Conservation (phyloP, 1,140 invertebrate species). For the Spodoptera frugiperda region DNA sequence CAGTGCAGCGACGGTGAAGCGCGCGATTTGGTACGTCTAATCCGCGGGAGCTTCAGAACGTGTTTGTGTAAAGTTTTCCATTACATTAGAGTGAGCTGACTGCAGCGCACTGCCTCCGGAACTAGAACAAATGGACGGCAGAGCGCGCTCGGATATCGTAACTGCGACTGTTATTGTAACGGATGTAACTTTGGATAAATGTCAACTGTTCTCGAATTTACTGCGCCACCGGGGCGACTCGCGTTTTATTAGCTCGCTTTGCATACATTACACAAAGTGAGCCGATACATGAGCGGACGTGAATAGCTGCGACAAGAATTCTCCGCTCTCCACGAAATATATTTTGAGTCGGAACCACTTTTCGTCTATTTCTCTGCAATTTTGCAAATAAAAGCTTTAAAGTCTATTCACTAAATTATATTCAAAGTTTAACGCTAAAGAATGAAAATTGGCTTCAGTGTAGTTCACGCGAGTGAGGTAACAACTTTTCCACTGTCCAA, state of each 20-base stretch:
- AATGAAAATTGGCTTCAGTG: slow-evolving; percentile 59
- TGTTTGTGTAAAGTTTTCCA: slow-evolving; percentile 76
- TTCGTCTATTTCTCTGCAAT: slow-evolving; percentile 11
- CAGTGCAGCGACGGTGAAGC: slow-evolving; percentile 1
- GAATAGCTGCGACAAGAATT: slow-evolving; percentile 55
- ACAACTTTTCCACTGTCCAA: slow-evolving; percentile 64
- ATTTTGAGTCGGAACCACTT: slow-evolving; percentile 35
- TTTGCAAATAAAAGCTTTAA: slow-evolving; percentile 36
- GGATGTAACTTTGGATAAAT: slow-evolving; percentile 82
- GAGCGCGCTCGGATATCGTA: slow-evolving; percentile 72
- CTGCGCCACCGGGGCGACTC: slow-evolving; percentile 62
- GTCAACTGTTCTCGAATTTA: slow-evolving; percentile 79
- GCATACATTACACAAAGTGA: slow-evolving; percentile 69
- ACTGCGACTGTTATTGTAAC: slow-evolving; percentile 79
- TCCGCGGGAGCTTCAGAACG: slow-evolving; percentile 58
- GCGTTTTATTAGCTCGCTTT: slow-evolving; percentile 77
- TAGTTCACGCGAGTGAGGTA: slow-evolving; percentile 58
- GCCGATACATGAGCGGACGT: slow-evolving; percentile 59
- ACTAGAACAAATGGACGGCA: slow-evolving; percentile 75
- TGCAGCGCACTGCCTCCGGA: slow-evolving; percentile 56
- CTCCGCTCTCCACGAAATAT: slow-evolving; percentile 26
- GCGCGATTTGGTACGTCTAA: slow-evolving; percentile 59
- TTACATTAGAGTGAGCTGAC: slow-evolving; percentile 65
- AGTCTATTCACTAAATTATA: slow-evolving; percentile 42
- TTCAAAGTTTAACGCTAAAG: slow-evolving; percentile 53